A percentile compares a stretch with the other conserved stretches of the same genome.
Conservation (phyloP, 2,888 invertebrate species). For the Microctonus brassicae region DNA sequence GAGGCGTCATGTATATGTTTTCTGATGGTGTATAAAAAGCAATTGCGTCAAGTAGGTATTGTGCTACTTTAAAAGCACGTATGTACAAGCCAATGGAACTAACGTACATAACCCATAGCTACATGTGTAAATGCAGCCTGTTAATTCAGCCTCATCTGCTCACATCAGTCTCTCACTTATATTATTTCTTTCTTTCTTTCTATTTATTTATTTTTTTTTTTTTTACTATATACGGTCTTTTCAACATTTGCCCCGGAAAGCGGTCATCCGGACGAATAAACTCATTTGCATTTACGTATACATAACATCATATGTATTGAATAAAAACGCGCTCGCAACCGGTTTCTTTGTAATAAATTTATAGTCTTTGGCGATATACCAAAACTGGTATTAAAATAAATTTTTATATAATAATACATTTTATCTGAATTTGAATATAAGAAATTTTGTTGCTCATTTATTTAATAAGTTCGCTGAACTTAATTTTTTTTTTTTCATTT, state of each 20-base stretch:
- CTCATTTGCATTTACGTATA: constrained; percentile 29
- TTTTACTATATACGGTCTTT: constrained; percentile 7
- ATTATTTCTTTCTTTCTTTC: background rate
- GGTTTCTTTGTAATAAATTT: constrained; percentile 25
- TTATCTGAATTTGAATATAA: too few relatives aligned
- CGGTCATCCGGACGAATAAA: constrained; percentile 25
- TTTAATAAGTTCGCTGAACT: background rate
- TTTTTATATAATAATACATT: too few relatives aligned
- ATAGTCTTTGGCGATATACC: constrained; percentile 12
- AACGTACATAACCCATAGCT: constrained; percentile 1
- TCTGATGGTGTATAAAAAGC: background rate
- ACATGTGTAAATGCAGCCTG: constrained; percentile 22
- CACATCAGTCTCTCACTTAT: constrained; percentile 3
- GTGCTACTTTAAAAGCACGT: constrained; percentile 15
- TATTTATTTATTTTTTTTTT: background rate
- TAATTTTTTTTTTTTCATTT: background rate
- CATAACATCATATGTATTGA: constrained; percentile 24
- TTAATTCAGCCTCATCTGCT: constrained; percentile 24
- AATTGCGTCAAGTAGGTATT: constrained; percentile 19
- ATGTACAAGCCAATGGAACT: background rate
- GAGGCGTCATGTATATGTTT: background rate
- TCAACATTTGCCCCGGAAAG: constrained; percentile 22
- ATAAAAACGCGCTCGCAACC: constrained; percentile 23
- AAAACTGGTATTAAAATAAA: constrained; percentile 19
- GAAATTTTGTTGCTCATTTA: background rate